Evolutionary conservation across 2,113 vertebrate species (phyloP).

Genomic region (Ctenodactylus gundi): DNA sequence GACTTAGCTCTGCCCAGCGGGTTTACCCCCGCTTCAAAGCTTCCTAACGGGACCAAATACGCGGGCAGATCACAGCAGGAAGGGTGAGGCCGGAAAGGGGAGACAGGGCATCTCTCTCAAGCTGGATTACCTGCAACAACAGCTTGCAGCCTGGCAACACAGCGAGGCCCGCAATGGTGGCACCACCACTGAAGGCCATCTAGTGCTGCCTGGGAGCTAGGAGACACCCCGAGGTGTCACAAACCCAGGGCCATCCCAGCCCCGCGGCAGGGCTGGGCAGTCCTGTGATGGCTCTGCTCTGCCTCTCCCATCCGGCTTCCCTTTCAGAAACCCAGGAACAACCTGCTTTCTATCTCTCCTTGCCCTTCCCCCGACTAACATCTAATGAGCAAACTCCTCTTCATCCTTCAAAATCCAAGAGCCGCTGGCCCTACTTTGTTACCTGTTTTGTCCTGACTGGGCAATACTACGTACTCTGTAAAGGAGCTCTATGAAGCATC

Average conservation of each 20-base stretch:
- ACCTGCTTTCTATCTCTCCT: background rate
- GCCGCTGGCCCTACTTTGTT: background rate
- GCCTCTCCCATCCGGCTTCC: background rate
- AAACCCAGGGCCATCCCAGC: background rate
- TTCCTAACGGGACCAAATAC: slow-evolving; percentile 61
- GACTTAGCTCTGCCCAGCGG: slow-evolving; percentile 70
- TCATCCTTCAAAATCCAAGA: slow-evolving; percentile 24
- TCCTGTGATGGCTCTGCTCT: no score
- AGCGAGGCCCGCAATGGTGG: background rate
- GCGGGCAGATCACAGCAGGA: background rate
- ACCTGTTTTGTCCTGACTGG: background rate
- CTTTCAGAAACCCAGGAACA: background rate
- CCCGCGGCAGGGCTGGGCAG: no score
- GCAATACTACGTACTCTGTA: background rate
- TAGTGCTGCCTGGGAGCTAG: background rate
- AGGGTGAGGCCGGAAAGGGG: slow-evolving; percentile 19
- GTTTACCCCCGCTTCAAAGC: slow-evolving; percentile 71
- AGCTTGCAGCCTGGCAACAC: slow-evolving; percentile 17
- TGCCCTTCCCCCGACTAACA: background rate
- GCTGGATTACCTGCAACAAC: slow-evolving; percentile 44
- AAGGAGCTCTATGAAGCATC: background rate
- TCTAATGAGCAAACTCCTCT: background rate
- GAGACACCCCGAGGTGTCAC: background rate
- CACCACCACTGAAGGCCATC: background rate
- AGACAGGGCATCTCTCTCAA: background rate